phyloP scores from a whole-genome alignment of 2,113 vertebrate genomes.

The Calidris pugnax region DNA sequence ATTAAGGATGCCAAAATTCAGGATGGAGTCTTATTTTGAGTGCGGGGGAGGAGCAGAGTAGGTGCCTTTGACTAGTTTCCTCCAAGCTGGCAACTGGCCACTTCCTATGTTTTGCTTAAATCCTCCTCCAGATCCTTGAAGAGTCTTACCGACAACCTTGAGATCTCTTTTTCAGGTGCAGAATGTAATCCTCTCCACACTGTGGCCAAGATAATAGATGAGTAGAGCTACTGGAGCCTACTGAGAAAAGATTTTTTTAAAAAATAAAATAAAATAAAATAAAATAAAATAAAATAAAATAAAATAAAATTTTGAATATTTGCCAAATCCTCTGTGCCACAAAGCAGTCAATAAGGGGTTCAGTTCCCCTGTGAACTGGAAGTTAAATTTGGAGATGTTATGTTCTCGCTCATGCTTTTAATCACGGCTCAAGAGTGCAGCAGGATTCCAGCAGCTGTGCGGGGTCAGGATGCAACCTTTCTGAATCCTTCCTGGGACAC shows the following conservation, averaged over 20 bases:
- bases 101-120: neutral
- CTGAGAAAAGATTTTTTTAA: neutral
- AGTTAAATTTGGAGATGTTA: neutral
- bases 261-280: no score
- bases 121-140: neutral
- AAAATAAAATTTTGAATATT: neutral
- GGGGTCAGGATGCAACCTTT: neutral
- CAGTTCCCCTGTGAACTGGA: neutral
- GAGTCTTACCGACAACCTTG: neutral
- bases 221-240: neutral
- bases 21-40: neutral
- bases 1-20: neutral
- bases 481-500: neutral
- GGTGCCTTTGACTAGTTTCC: neutral
- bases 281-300: neutral
- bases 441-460: neutral
- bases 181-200: neutral
- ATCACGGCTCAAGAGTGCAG: neutral
- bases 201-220: neutral
- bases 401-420: neutral
- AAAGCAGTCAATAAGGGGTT: neutral
- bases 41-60: fast-evolving
- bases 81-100: neutral
- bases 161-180: neutral
- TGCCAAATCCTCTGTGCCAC: neutral